A percentile compares a stretch with the other conserved stretches of the same genome.
Evolutionary conservation across 2,113 vertebrate species (phyloP).

Genomic region (Herpailurus yagouaroundi): DNA sequence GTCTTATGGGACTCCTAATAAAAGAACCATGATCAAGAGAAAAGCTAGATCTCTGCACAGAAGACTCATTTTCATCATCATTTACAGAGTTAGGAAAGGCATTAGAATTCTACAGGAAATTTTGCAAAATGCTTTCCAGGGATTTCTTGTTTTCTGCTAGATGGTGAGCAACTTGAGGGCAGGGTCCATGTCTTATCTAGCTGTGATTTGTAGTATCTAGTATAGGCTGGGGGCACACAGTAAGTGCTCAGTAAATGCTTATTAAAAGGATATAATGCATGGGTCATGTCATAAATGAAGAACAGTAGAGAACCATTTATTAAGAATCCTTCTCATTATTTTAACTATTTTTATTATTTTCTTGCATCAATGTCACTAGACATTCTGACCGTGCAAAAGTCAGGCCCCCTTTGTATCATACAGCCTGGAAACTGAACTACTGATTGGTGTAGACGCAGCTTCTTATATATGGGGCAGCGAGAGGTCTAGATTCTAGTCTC

Average conservation of each 20-base stretch:
- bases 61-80: not conserved
- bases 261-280: not conserved
- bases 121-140: constrained; percentile 1
- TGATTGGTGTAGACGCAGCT: not conserved
- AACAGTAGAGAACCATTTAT: constrained; percentile 11
- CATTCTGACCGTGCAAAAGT: not conserved
- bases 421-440: not conserved
- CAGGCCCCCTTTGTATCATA: not conserved
- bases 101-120: not conserved
- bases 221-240: not conserved
- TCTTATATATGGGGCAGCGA: not conserved
- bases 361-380: not conserved
- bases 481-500: not conserved
- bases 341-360: not conserved
- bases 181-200: constrained; percentile 50
- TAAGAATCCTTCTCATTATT: constrained; percentile 2
- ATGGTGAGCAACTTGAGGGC: constrained; percentile 41
- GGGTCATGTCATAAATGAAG: not conserved
- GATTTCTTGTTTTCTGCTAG: not conserved
- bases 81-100: not conserved
- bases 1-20: not conserved
- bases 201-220: not conserved
- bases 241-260: not conserved
- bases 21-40: not conserved
- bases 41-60: not conserved